Conservation (phyloP, 2,888 invertebrate species). For the Ecdyonurus torrentis region DNA sequence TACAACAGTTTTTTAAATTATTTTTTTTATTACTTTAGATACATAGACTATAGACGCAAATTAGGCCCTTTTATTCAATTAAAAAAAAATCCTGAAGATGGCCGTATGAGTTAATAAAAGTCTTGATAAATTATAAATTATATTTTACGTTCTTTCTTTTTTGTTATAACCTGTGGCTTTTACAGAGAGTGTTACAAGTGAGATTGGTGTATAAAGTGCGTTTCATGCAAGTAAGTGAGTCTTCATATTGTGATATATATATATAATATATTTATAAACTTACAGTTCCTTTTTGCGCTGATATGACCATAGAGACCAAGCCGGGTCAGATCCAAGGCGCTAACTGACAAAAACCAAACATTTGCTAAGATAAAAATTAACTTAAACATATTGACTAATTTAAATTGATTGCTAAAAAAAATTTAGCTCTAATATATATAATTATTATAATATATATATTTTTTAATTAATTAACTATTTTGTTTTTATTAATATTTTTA, state of each 20-base stretch:
- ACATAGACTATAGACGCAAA: no score
- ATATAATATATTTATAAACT: constrained; percentile 22
- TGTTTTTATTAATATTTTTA: background rate
- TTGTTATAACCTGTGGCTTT: no score
- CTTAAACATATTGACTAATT: background rate
- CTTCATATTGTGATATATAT: background rate
- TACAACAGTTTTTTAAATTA: no score
- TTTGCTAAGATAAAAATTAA: background rate
- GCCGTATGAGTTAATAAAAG: no score
- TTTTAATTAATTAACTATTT: background rate
- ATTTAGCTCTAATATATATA: no score
- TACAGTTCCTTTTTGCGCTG: constrained; percentile 52
- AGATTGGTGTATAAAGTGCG: background rate
- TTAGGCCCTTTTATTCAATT: no score
- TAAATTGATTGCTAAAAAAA: no score
- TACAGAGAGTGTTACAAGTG: background rate
- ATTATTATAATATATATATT: background rate
- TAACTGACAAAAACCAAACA: background rate
- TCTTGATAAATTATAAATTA: background rate
- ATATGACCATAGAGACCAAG: constrained; percentile 53
- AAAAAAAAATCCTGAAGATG: no score
- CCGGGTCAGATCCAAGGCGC: constrained; percentile 59
- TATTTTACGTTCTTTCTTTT: no score
- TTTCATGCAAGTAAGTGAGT: background rate
- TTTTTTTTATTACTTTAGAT: no score